Conservation (phyloP, 2,797 vertebrate genomes). For the Syngnathus rostellatus region DNA sequence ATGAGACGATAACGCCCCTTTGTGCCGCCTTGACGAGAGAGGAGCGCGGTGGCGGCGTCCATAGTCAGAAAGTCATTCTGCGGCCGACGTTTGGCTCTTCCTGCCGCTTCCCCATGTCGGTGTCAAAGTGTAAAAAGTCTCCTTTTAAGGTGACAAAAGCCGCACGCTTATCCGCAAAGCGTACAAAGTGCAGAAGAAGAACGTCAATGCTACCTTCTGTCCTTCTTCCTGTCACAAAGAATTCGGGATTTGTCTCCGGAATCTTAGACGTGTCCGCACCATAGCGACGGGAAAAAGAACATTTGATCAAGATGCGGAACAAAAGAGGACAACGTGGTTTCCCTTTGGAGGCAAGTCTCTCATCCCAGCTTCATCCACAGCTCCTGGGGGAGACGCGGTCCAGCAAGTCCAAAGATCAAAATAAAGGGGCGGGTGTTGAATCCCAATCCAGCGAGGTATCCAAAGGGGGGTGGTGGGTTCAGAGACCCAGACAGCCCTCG, state of each 20-base stretch:
- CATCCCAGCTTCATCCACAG: slow-evolving; percentile 41
- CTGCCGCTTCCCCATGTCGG: neutral
- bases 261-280: slow-evolving; percentile 27
- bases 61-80: neutral
- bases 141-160: slow-evolving; percentile 78
- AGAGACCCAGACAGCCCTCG: slow-evolving; percentile 66
- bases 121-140: slow-evolving; percentile 56
- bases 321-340: neutral
- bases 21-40: slow-evolving; percentile 38
- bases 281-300: neutral
- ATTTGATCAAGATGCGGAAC: neutral
- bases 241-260: slow-evolving; percentile 31
- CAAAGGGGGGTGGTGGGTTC: slow-evolving; percentile 50
- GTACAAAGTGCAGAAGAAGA: neutral
- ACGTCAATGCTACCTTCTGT: too few relatives aligned
- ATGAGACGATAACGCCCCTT: slow-evolving; percentile 48
- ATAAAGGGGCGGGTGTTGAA: slow-evolving; percentile 30
- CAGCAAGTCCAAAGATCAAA: slow-evolving; percentile 41
- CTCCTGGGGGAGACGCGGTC: slow-evolving; percentile 51
- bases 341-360: slow-evolving; percentile 12
- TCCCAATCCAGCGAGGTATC: slow-evolving; percentile 60
- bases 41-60: slow-evolving; percentile 6
- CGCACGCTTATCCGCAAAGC: slow-evolving; percentile 48
- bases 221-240: slow-evolving; percentile 25
- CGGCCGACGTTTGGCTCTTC: neutral